Percentiles rank a stretch among this genome's conserved stretches.
Conservation (phyloP, 2,888 invertebrate species). For the Pinctada fucata region DNA sequence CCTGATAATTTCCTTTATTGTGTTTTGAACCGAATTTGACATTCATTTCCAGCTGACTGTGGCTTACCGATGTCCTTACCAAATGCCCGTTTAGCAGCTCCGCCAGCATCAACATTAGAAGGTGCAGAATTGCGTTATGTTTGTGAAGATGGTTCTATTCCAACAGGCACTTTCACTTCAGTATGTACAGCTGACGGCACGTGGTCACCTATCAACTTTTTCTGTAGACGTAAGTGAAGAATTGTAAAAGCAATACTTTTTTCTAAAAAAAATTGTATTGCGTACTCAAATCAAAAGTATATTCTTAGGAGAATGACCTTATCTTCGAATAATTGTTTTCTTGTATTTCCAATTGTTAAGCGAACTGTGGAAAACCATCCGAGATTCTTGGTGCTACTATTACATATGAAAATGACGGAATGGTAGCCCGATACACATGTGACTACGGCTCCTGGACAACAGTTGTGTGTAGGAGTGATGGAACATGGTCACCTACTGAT, state of each 20-base stretch:
- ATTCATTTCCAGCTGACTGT: slow-evolving; percentile 8
- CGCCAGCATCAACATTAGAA: slow-evolving; percentile 2
- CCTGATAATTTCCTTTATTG: too few relatives aligned
- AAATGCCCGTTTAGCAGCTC: not conserved
- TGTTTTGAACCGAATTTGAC: too few relatives aligned
- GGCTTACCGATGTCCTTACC: not conserved
- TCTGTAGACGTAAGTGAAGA: slow-evolving; percentile 16
- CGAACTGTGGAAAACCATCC: slow-evolving; percentile 8
- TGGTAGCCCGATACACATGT: slow-evolving; percentile 3
- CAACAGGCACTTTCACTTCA: not conserved
- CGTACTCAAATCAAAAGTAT: too few relatives aligned
- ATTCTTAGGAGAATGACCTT: too few relatives aligned
- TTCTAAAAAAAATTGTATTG: too few relatives aligned
- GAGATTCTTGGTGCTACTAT: not conserved
- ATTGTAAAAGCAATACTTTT: too few relatives aligned
- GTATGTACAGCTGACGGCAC: slow-evolving; percentile 6
- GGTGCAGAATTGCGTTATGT: not conserved
- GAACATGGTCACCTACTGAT: slow-evolving; percentile 41
- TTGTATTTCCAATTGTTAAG: not conserved
- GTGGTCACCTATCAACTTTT: slow-evolving; percentile 4
- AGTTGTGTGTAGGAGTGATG: slow-evolving; percentile 32
- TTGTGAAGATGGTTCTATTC: not conserved
- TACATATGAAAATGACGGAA: not conserved
- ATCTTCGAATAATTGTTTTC: too few relatives aligned
- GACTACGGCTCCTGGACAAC: slow-evolving; percentile 21